A percentile compares a stretch with the other conserved stretches of the same genome.
Evolutionary conservation across 2,888 invertebrate genomes (phyloP).

Genomic region (Drosophila nr. perissopoda): DNA sequence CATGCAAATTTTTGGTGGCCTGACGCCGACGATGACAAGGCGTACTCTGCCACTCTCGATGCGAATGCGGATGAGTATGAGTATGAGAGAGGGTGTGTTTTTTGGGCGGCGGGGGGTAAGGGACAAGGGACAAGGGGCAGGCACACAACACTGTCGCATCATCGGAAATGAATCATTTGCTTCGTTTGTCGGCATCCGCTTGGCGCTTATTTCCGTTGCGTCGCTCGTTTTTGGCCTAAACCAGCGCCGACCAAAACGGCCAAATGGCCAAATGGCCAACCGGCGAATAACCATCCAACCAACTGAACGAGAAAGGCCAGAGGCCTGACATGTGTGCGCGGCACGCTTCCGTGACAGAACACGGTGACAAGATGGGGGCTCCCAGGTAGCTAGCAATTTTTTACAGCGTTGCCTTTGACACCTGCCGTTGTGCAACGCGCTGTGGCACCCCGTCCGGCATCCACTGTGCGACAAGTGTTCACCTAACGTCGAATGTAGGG

Average conservation of each 20-base stretch:
- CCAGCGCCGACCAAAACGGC: slow-evolving; percentile 42
- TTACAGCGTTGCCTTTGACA: slow-evolving; percentile 57
- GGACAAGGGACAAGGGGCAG: neutral
- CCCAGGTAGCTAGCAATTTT: slow-evolving; percentile 49
- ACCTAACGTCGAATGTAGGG: neutral
- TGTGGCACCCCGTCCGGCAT: slow-evolving; percentile 1
- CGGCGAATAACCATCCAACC: slow-evolving; percentile 15
- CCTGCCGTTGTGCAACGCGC: slow-evolving; percentile 41
- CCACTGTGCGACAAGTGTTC: slow-evolving; percentile 21
- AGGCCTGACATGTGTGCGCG: slow-evolving; percentile 75
- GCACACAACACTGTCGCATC: slow-evolving; percentile 76
- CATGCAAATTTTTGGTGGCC: slow-evolving; percentile 77
- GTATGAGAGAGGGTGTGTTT: neutral
- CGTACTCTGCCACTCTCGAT: slow-evolving; percentile 24
- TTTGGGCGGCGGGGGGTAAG: neutral
- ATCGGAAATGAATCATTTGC: slow-evolving; percentile 85
- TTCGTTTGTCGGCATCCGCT: slow-evolving; percentile 84
- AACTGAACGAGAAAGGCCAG: slow-evolving; percentile 32
- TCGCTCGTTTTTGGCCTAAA: slow-evolving; percentile 70
- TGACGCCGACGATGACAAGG: slow-evolving; percentile 48
- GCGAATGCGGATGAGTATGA: neutral
- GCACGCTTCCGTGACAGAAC: slow-evolving; percentile 78
- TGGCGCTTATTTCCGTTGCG: slow-evolving; percentile 83
- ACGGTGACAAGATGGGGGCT: slow-evolving; percentile 35
- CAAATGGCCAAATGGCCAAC: slow-evolving; percentile 22